Base-by-base conservation (phyloP, 2,797 vertebrate genomes). In the Delichon dasypus region DNA sequence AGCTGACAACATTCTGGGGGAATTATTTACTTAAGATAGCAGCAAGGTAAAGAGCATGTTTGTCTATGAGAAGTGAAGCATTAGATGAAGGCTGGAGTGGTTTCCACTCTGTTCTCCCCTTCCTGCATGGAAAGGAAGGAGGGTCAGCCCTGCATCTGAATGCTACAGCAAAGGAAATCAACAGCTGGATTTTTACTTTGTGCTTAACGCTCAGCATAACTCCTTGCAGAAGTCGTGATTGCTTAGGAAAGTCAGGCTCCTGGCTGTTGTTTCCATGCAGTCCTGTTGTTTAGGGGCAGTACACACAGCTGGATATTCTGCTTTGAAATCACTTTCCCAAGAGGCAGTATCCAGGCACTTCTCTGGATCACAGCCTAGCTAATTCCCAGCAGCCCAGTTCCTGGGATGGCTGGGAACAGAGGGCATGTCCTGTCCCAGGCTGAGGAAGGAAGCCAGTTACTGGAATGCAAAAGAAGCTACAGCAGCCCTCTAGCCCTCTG, bases 1-100 rank as follows among this genome's bases (percentile, higher is more conserved):
- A 71, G 72, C 9, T 83, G 78, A 75, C 70, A 93, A 64, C 47
- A 70, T 53, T 75, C 76, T 66, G 32, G 44, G 57, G 64, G 38
- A 94, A 96, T 95, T 94, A 90, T 97, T 97, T 93, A 86, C 71
- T 79, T 82, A 88, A 96, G 95, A 96, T 96, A 97, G 67, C 60
- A 71, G 89, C 0, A 18, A 96, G 85, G 89, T 93, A 94, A 96
- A 95, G 95, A 93, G 70, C 94, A 86, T 96, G 89, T 97, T 97
- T 96, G 60, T 61, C n/a, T 65, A 17, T 72, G 78, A 53, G 81
- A 65, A 61, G 27, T 29, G 60, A 61, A 77, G 75, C 13, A 8
- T 55, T 94, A 48, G 64, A 67, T 29, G 62, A 30, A 53, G 44
- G 55, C 58, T 47, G 25, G 45, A 51, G 3, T 36, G 32, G 76